Evolutionary conservation across 2,888 invertebrate genomes (phyloP).

Genomic region (Lochmaea capreae): DNA sequence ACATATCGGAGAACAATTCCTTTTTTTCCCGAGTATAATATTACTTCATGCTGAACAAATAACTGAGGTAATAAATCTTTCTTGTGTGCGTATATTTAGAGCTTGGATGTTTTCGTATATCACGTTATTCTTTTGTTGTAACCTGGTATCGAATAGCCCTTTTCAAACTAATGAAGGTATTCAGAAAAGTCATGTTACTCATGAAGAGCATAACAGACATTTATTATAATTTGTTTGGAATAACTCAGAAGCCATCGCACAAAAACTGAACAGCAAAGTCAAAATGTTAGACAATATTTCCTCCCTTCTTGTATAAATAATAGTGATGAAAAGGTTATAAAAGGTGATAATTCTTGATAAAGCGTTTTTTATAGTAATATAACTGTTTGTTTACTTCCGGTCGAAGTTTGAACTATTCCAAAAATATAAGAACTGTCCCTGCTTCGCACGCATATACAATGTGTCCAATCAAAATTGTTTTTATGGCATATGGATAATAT

Average conservation of each 20-base stretch:
- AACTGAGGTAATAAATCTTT: neutral
- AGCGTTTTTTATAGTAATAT: no score
- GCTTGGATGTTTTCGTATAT: neutral
- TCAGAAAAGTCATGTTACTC: neutral
- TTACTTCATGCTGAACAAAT: neutral
- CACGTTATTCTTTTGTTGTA: neutral
- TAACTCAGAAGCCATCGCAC: neutral
- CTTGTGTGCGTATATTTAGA: neutral
- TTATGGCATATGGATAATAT: no score
- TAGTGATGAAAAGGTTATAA: no score
- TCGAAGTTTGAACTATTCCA: no score
- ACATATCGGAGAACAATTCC: neutral
- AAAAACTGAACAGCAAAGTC: no score
- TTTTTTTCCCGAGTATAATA: neutral
- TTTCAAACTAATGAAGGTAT: neutral
- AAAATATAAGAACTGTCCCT: no score
- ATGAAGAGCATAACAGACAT: neutral
- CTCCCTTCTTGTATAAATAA: no score
- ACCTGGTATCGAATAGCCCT: neutral
- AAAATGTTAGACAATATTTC: no score
- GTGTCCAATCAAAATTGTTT: no score
- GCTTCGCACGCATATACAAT: no score
- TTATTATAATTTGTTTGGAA: neutral
- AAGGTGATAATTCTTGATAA: no score
- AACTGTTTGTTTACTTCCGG: no score